phyloP scores from a whole-genome alignment of 2,797 vertebrate species.

The Microcaecilia unicolor region DNA sequence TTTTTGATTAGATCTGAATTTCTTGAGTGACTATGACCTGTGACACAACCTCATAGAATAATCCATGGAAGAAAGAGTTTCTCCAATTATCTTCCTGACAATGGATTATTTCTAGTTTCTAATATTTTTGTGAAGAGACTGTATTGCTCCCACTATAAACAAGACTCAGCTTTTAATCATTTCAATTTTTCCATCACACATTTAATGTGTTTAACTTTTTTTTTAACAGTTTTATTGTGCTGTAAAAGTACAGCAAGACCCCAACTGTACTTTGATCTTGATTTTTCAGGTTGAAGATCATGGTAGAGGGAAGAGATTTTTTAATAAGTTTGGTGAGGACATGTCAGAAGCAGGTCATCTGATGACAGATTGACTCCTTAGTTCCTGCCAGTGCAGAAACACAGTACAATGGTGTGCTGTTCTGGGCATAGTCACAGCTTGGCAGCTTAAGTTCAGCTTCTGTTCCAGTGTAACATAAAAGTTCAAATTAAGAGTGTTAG shows the following conservation, averaged over 20 bases:
- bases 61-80: no score
- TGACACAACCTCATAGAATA: no score
- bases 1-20: no score
- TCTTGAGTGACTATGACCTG: no score
- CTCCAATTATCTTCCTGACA: no score
- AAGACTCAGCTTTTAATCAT: constrained; percentile 27
- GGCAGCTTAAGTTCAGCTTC: constrained; percentile 37
- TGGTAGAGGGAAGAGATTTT: constrained; percentile 31
- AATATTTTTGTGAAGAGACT: no score
- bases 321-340: constrained; percentile 43
- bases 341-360: constrained; percentile 39
- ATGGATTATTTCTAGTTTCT: no score
- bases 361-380: constrained; percentile 39
- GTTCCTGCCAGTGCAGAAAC: constrained; percentile 24
- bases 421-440: constrained; percentile 17
- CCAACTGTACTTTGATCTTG: constrained; percentile 34
- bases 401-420: constrained; percentile 26
- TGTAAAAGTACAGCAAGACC: constrained; percentile 16
- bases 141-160: no score
- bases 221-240: constrained; percentile 35
- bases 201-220: constrained; percentile 41
- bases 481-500: no score
- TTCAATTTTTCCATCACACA: constrained; percentile 32
- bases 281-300: constrained; percentile 32
- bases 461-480: no score